These are phyloP conservation scores for Cephus pulcher DNA, from an alignment of 2,888 invertebrate species.

Conservation along the genomic window DNA sequence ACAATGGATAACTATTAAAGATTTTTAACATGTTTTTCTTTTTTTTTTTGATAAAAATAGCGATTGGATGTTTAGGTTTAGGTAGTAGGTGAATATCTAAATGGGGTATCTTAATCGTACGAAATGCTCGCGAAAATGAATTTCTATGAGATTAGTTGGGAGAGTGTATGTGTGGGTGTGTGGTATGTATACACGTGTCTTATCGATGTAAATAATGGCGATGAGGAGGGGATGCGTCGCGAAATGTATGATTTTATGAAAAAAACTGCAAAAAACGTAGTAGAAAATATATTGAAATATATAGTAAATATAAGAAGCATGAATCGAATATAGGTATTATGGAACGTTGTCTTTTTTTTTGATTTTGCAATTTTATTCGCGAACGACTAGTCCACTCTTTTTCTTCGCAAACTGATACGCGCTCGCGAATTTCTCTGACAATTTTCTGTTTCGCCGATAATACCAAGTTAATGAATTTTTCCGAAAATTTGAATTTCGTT, in stretches of 20 bases:
- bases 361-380: neutral
- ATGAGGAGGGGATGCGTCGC: neutral
- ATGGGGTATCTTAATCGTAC: conserved; percentile 40
- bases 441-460: too few relatives aligned
- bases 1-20: conserved; percentile 65
- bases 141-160: conserved; percentile 26
- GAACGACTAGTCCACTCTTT: neutral
- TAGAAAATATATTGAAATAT: neutral
- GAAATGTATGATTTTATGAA: neutral
- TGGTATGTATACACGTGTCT: neutral
- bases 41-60: conserved; percentile 61
- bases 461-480: neutral
- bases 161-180: neutral
- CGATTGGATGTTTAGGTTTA: conserved; percentile 58
- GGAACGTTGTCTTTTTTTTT: neutral
- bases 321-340: neutral
- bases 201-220: neutral
- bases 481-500: neutral
- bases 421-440: neutral
- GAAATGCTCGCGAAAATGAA: conserved; percentile 39
- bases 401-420: neutral
- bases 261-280: neutral
- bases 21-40: conserved; percentile 59
- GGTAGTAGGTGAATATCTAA: conserved; percentile 25
- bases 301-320: neutral